Conservation (phyloP, 2,888 invertebrate genomes). For the Ennomos erosarius region DNA sequence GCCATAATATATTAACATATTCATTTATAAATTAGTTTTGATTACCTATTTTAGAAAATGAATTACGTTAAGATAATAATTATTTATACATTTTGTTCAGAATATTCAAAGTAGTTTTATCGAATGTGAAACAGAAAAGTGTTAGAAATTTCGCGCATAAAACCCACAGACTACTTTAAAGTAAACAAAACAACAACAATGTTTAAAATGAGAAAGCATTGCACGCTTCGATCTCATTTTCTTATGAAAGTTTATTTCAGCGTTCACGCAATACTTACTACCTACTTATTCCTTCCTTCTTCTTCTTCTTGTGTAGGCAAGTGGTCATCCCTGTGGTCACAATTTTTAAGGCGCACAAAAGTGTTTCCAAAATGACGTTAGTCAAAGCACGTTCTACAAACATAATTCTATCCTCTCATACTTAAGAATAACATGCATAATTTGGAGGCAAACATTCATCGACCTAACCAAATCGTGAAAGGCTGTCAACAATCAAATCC, state of each 20-base stretch:
- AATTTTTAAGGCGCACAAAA: too few relatives aligned
- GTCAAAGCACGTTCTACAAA: not conserved
- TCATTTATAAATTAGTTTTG: too few relatives aligned
- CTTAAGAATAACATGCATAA: not conserved
- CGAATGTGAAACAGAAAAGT: not conserved
- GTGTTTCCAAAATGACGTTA: too few relatives aligned
- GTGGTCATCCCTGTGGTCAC: too few relatives aligned
- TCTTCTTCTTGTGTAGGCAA: too few relatives aligned
- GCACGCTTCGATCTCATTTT: too few relatives aligned
- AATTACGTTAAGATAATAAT: not conserved
- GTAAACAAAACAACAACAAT: not conserved
- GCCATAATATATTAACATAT: too few relatives aligned
- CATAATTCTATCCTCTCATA: not conserved
- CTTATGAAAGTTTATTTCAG: too few relatives aligned
- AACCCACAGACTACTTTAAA: not conserved
- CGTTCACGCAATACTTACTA: too few relatives aligned
- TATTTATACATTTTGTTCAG: too few relatives aligned
- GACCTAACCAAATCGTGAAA: constrained; percentile 5
- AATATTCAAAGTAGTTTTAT: not conserved
- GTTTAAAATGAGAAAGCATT: constrained; percentile 5
- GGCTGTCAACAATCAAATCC: constrained; percentile 22
- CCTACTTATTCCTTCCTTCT: too few relatives aligned
- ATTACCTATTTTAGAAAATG: not conserved
- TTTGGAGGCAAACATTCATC: constrained; percentile 7
- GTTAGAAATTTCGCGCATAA: too few relatives aligned